Percentiles rank a stretch among this genome's conserved stretches.
These are phyloP conservation scores for Anguilla pacifica DNA, from an alignment of 2,797 vertebrate species.

Conservation along the genomic window DNA sequence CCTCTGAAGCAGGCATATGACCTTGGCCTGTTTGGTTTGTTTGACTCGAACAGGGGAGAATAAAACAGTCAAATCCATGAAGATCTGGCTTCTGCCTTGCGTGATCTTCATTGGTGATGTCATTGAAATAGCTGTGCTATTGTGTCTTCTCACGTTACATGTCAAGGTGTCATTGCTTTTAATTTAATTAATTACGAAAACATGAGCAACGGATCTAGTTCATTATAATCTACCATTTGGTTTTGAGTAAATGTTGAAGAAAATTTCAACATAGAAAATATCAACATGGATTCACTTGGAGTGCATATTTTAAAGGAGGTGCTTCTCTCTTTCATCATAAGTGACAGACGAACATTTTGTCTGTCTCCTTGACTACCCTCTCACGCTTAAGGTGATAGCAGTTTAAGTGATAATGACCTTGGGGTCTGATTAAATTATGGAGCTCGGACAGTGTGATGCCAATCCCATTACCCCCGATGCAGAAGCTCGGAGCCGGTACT, in stretches of 20 bases:
- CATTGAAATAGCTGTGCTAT: not conserved
- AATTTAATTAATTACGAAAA: not conserved
- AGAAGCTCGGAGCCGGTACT: conserved; percentile 67
- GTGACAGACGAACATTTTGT: not conserved
- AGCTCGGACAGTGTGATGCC: conserved; percentile 54
- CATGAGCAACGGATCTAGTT: not conserved
- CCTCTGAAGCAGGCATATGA: not conserved
- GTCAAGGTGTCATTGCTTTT: not conserved
- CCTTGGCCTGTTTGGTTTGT: not conserved
- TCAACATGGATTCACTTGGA: not conserved
- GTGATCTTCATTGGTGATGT: not conserved
- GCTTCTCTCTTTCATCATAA: not conserved
- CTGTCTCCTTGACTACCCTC: not conserved
- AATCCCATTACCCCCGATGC: conserved; percentile 74
- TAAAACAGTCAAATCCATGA: not conserved
- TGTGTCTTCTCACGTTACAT: not conserved
- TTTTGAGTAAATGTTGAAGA: not conserved
- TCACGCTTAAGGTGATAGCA: conserved; percentile 30
- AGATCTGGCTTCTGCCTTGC: not conserved
- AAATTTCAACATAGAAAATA: not conserved
- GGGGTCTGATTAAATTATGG: conserved; percentile 65
- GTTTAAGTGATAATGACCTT: conserved; percentile 68
- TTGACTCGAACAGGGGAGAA: not conserved
- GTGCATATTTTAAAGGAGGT: not conserved
- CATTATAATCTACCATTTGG: not conserved